Conservation (phyloP, 2,113 vertebrate species). For the Sphaerodactylus townsendi region DNA sequence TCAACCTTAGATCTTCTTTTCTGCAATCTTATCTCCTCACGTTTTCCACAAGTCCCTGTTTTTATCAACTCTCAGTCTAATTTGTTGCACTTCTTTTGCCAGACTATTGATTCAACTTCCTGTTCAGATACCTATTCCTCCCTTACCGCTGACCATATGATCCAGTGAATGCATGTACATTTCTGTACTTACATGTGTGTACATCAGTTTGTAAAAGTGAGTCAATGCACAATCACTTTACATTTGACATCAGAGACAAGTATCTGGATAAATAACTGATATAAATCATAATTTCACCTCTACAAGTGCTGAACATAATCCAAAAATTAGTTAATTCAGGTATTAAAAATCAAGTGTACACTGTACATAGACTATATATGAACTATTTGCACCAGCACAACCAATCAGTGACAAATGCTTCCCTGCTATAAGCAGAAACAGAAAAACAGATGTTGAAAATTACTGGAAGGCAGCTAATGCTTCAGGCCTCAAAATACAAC, state of each 20-base stretch:
- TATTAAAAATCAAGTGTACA: no score
- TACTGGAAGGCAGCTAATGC: constrained; percentile 18
- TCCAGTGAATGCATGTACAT: no score
- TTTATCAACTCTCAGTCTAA: neutral
- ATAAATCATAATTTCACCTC: no score
- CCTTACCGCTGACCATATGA: neutral
- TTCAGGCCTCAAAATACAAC: constrained; percentile 44
- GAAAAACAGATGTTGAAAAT: constrained; percentile 38
- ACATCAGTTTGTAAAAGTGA: no score
- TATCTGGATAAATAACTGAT: no score
- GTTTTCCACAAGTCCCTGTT: neutral
- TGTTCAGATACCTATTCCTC: neutral
- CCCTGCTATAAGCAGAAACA: neutral
- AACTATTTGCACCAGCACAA: neutral
- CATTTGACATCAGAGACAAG: no score
- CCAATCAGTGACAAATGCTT: neutral
- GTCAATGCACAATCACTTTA: no score
- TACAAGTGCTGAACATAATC: no score
- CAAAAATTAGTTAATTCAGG: no score
- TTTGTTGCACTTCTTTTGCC: neutral
- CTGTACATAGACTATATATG: no score
- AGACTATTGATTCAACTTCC: no score
- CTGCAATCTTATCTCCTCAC: neutral
- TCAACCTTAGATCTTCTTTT: neutral
- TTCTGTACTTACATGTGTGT: no score